Evolutionary conservation across 1,140 invertebrate genomes (phyloP).

Genomic region (Trissolcus basalis): DNA sequence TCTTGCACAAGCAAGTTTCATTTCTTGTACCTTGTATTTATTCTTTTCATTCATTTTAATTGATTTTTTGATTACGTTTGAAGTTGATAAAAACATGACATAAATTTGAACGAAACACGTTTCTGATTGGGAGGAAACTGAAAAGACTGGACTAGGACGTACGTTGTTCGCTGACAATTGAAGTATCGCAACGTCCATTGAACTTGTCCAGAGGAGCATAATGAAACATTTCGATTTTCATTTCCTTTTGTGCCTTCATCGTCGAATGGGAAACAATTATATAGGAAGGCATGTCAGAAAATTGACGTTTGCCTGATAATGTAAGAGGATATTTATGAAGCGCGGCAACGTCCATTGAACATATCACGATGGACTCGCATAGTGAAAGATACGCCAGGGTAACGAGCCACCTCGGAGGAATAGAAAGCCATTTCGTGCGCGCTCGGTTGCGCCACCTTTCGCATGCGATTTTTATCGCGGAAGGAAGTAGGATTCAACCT

Average conservation of each 20-base stretch:
- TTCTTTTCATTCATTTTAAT: no score
- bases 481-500: conserved; percentile 21
- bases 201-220: conserved; percentile 12
- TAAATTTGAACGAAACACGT: no score
- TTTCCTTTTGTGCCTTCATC: conserved; percentile 15
- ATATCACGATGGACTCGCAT: conserved; percentile 9
- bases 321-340: conserved; percentile 25
- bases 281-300: conserved; percentile 29
- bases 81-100: no score
- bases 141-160: neutral
- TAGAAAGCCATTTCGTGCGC: conserved; percentile 46
- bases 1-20: no score
- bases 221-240: conserved; percentile 21
- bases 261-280: conserved; percentile 26
- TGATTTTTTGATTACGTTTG: no score
- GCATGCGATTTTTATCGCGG: conserved; percentile 43
- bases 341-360: conserved; percentile 8
- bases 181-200: conserved; percentile 9
- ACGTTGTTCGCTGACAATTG: neutral
- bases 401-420: conserved; percentile 32
- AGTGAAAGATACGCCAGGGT: conserved; percentile 25
- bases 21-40: no score
- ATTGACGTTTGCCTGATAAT: conserved; percentile 25
- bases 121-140: neutral
- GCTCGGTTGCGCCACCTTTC: conserved; percentile 35